A percentile compares a stretch with the other conserved stretches of the same genome.
Evolutionary conservation across 2,113 vertebrate genomes (phyloP).

Genomic region (Callospermophilus lateralis): DNA sequence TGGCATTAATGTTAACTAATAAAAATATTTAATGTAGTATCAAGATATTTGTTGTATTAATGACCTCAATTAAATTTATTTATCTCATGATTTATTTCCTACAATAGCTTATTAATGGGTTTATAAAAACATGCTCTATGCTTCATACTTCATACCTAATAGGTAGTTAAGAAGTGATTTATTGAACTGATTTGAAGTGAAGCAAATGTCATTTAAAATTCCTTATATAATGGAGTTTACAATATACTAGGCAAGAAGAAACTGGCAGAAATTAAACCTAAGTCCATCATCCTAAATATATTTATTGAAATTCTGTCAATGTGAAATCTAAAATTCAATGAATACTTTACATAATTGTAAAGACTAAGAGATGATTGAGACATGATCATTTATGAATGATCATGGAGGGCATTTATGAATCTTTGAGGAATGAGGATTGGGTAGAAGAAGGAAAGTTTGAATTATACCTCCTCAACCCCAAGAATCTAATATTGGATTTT

Average conservation of each 20-base stretch:
- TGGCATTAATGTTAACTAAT: not conserved
- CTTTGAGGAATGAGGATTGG: not conserved
- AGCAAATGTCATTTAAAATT: not conserved
- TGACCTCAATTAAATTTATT: not conserved
- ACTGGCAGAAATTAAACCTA: not conserved
- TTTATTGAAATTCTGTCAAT: not conserved
- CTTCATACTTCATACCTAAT: not conserved
- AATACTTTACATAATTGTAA: constrained; percentile 41
- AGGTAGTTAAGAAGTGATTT: not conserved
- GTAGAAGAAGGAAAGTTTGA: not conserved
- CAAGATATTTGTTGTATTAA: not conserved
- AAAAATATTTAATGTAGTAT: not conserved
- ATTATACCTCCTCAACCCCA: not conserved
- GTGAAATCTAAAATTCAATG: not conserved
- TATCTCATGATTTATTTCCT: not conserved
- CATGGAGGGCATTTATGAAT: not conserved
- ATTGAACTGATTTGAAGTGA: not conserved
- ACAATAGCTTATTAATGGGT: not conserved
- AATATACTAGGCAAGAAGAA: not conserved
- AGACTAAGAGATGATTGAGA: not conserved
- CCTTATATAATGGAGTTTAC: not conserved
- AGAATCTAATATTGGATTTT: constrained; percentile 5
- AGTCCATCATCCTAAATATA: not conserved
- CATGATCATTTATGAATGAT: no score
- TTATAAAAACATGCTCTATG: not conserved